Base-by-base conservation (phyloP, 2,797 vertebrate genomes). In the Neoniphon sammara region DNA sequence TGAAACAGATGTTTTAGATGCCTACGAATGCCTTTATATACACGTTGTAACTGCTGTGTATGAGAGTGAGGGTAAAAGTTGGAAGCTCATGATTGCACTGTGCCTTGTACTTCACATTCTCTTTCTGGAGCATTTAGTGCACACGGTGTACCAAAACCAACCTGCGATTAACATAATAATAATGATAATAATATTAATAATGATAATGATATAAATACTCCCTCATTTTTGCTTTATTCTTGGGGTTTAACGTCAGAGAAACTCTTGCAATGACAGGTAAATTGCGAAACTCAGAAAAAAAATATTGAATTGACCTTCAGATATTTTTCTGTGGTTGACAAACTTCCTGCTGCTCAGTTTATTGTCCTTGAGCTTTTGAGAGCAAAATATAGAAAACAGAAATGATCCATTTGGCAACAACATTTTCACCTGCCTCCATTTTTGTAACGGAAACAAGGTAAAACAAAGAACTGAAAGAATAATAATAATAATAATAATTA, bases 51-150 rank as follows among this genome's bases (percentile, higher is more conserved):
- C 77, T 75, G 78, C 71, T 87, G 82, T 75, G 57, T 67, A 78
- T 86, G 86, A 78, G 55, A 73, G 78, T 80, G 80, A 85, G 71
- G 81, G 75, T 85, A 73, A 84, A 80, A 59, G 81, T 86, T 80
- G 89, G 92, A 92, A 92, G 91, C 91, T 92, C 90, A 89, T 89
- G 90, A 88, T 88, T 89, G 89, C 82, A 89, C 87, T 83, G 84
- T 91, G 82, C 80, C 88, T 90, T 85, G 77, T 77, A 75, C 85
- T 83, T 89, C 80, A 89, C 87, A 91, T 91, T 91, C 87, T 86
- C 59, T 81, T 61, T 82, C 62, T 76, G 86, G 83, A 89, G 81
- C 80, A 76, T 61, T 59, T 75, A 75, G 68, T 77, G 44, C 20
- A 59, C 25, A 46, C 30, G n/a, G 30, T 46, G 66, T 83, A 85